Conservation (phyloP, 2,888 invertebrate species). For the Tipula vernalis region DNA sequence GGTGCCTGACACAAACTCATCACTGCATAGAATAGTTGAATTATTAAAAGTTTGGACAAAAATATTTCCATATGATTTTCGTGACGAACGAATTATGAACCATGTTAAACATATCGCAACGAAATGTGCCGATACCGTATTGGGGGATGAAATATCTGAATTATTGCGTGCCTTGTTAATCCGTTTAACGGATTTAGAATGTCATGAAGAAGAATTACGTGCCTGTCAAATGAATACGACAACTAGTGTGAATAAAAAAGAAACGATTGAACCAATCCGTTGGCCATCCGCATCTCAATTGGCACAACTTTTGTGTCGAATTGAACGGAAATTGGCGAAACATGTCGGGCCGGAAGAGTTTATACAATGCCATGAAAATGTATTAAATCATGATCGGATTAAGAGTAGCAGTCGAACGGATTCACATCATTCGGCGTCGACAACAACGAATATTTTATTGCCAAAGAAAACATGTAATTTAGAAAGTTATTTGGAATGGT, state of each 20-base stretch:
- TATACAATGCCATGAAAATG: slow-evolving; percentile 33
- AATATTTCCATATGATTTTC: slow-evolving; percentile 36
- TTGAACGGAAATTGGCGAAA: slow-evolving; percentile 34
- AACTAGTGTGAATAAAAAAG: not conserved
- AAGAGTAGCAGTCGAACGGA: not conserved
- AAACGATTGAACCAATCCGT: slow-evolving; percentile 22
- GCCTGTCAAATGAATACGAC: slow-evolving; percentile 28
- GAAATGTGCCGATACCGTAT: slow-evolving; percentile 35
- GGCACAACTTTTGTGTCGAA: slow-evolving; percentile 34
- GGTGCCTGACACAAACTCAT: slow-evolving; percentile 33
- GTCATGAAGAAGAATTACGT: slow-evolving; percentile 34
- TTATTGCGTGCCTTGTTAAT: slow-evolving; percentile 38
- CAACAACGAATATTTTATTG: slow-evolving; percentile 24
- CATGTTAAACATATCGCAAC: slow-evolving; percentile 38
- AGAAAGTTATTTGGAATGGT: slow-evolving; percentile 35
- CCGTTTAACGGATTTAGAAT: slow-evolving; percentile 37
- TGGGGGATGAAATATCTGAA: slow-evolving; percentile 34
- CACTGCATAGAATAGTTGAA: slow-evolving; percentile 32
- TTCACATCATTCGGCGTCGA: slow-evolving; percentile 27
- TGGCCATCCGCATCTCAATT: slow-evolving; percentile 33
- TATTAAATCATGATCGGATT: slow-evolving; percentile 16
- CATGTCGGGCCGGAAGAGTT: slow-evolving; percentile 36
- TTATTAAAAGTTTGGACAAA: slow-evolving; percentile 34
- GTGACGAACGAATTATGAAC: slow-evolving; percentile 36
- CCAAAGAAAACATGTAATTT: slow-evolving; percentile 36